Evolutionary conservation across 2,888 invertebrate species (phyloP).

Genomic region (Ditylenchus weischeri): DNA sequence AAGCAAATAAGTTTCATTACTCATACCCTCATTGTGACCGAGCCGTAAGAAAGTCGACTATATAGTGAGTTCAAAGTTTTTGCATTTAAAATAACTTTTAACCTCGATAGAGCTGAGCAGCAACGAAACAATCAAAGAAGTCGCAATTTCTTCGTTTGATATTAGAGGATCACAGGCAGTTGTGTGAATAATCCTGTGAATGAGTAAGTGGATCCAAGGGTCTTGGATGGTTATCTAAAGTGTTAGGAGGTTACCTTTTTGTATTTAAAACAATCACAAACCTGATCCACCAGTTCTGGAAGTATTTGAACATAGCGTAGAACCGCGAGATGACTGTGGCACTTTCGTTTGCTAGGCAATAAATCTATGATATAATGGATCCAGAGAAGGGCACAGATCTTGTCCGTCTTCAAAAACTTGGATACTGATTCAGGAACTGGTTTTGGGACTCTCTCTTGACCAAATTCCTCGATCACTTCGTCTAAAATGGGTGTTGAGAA

Average conservation of each 20-base stretch:
- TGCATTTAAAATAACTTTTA: background rate
- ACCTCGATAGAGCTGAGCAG: conserved; percentile 3
- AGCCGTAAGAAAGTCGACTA: too few relatives aligned
- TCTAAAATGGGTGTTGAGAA: conserved; percentile 17
- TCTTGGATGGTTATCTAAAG: conserved; percentile 29
- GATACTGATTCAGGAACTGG: conserved; percentile 9
- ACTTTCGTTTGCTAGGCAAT: conserved; percentile 19
- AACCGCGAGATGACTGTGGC: conserved; percentile 18
- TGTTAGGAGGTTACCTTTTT: background rate
- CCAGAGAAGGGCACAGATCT: conserved; percentile 33
- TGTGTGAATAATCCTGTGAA: conserved; percentile 27
- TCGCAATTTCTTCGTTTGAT: conserved; percentile 2
- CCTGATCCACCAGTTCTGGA: conserved; percentile 25
- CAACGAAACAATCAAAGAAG: background rate
- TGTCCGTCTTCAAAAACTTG: conserved; percentile 19
- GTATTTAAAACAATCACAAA: conserved; percentile 3
- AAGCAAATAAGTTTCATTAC: too few relatives aligned
- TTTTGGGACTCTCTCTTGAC: background rate
- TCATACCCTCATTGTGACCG: too few relatives aligned
- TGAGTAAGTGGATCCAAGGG: conserved; percentile 35
- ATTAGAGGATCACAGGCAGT: background rate
- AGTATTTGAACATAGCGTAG: conserved; percentile 29
- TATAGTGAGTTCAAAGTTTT: background rate
- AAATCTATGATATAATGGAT: conserved; percentile 27
- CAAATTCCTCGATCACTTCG: conserved; percentile 21